Base-by-base conservation (phyloP, 1,140 invertebrate species). In the Micrasema minimum region DNA sequence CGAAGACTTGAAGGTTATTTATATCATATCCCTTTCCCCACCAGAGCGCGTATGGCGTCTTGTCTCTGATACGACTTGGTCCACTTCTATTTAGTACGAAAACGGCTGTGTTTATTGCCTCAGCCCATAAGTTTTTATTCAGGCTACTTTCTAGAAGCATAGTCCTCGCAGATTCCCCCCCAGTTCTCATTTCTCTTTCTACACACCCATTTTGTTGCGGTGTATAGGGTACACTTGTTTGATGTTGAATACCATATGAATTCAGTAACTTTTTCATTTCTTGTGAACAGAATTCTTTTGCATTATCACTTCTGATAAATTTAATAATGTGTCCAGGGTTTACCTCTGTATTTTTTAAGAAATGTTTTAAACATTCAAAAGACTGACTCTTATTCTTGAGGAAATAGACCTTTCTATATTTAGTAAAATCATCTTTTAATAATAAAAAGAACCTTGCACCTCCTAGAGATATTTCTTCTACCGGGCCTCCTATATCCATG, bases 1-100 rank as follows among this genome's bases (percentile, higher is more conserved):
- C n/a, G n/a, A n/a, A n/a, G n/a, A n/a, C n/a, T n/a, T n/a, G n/a
- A n/a, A n/a, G n/a, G n/a, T n/a, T n/a, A n/a, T n/a, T n/a, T n/a
- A n/a, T n/a, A n/a, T n/a, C n/a, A n/a, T n/a, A n/a, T n/a, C n/a
- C n/a, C n/a, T n/a, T n/a, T n/a, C n/a, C n/a, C n/a, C n/a, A n/a
- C n/a, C n/a, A n/a, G n/a, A n/a, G n/a, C n/a, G n/a, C n/a, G n/a
- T n/a, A n/a, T n/a, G n/a, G n/a, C n/a, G n/a, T n/a, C n/a, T n/a
- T n/a, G n/a, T n/a, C n/a, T n/a, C n/a, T 48, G 12, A 48, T 6
- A 48, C 20, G 4, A 48, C n/a, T 48, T 48, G 45, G n/a, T n/a
- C n/a, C n/a, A n/a, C n/a, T 23, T 55, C 20, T 23, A 6, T 55
- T 55, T 18, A 55, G 20, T 22, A 26, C 22, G n/a, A 22, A 2